Percentiles rank a stretch among this genome's conserved stretches.
phyloP scores from a whole-genome alignment of 2,888 invertebrate genomes.

The Caenorhabditis uteleia region DNA sequence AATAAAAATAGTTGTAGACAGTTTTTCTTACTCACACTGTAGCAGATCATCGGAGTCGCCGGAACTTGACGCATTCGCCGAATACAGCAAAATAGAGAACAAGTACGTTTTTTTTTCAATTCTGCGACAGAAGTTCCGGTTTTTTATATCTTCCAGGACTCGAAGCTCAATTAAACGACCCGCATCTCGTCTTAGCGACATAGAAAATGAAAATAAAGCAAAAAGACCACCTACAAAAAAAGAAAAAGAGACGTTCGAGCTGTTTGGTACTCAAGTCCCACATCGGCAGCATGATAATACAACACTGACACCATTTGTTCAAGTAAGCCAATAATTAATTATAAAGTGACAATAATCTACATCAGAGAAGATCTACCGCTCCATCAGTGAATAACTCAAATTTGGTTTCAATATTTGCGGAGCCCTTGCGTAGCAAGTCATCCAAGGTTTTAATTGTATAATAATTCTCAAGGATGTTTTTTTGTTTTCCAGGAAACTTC shows the following conservation, averaged over 20 bases:
- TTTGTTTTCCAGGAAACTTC: background rate
- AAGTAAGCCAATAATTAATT: slow-evolving; percentile 1
- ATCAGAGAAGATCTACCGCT: slow-evolving; percentile 26
- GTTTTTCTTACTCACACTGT: no score
- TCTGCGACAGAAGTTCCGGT: background rate
- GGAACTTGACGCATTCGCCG: slow-evolving; percentile 25
- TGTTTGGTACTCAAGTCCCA: slow-evolving; percentile 27
- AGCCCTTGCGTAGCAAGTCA: slow-evolving; percentile 12
- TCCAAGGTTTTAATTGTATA: background rate
- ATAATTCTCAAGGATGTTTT: background rate
- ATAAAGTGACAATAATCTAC: background rate
- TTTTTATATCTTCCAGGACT: no score
- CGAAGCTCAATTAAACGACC: background rate
- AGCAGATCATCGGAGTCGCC: slow-evolving; percentile 15
- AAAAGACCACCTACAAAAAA: slow-evolving; percentile 1
- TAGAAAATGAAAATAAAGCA: background rate
- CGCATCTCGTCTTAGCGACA: no score
- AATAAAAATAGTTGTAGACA: no score
- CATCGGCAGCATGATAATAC: slow-evolving; percentile 12
- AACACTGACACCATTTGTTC: slow-evolving; percentile 25
- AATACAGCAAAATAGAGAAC: slow-evolving; percentile 5
- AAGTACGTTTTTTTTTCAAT: no score
- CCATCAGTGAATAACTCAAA: slow-evolving; percentile 2
- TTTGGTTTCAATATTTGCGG: slow-evolving; percentile 10
- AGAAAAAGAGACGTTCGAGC: background rate